Conservation (phyloP, 1,140 invertebrate species). For the Drosophila orena region DNA sequence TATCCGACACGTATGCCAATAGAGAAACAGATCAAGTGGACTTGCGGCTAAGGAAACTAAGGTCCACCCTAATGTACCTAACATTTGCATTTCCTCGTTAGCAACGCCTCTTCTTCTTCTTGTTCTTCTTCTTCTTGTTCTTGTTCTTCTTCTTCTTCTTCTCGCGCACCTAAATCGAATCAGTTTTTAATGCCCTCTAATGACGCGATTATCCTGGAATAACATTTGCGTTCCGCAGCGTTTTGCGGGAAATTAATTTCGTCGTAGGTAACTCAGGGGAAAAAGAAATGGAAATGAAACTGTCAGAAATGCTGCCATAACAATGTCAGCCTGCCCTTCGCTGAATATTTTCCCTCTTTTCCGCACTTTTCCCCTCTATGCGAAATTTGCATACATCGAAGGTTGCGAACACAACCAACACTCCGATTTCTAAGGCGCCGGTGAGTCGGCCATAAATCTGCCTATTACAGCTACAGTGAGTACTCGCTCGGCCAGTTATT, state of each 20-base stretch:
- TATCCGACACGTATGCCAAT: neutral
- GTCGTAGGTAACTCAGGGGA: neutral
- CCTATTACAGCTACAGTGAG: constrained; percentile 36
- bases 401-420: constrained; percentile 34
- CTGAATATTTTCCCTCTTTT: constrained; percentile 20
- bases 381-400: constrained; percentile 37
- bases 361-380: no score
- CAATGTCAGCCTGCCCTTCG: constrained; percentile 30
- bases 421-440: constrained; percentile 32
- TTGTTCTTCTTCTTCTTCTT: no score
- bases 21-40: neutral
- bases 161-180: constrained; percentile 24
- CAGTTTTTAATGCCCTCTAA: constrained; percentile 19
- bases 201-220: constrained; percentile 44
- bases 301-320: constrained; percentile 22
- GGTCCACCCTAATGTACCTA: neutral
- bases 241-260: constrained; percentile 33
- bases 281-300: neutral
- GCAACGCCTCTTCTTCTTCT: neutral
- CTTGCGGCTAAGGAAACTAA: neutral
- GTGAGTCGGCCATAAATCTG: constrained; percentile 43
- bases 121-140: no score
- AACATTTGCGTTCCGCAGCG: constrained; percentile 20
- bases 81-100: constrained; percentile 14
- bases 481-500: neutral